Evolutionary conservation across 2,888 invertebrate species (phyloP), one percentile per base, ranked within the genome.

Genomic region (Gortyna flavago): DNA sequence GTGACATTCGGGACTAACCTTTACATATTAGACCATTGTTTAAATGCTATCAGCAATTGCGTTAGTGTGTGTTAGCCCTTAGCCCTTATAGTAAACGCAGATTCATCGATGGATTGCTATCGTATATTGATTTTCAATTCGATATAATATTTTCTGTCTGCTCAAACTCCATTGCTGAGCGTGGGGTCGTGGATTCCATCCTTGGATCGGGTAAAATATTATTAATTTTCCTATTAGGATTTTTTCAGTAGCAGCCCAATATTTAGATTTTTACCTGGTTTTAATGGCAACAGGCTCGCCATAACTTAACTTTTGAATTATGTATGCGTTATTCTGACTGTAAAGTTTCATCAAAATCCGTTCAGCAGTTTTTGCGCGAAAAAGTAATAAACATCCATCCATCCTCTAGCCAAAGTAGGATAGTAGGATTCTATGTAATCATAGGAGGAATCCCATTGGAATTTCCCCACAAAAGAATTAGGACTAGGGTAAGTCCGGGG

Each of bases 61-160:
- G 8, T 21, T 18, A 35, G 48, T 65, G 76, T 75, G 48, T 1
- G 4, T 18, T 13, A 2, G 1, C n/a, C 75, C 69, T 75, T 44
- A 54, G 8, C 11, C n/a, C 44, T 51, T 54, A 16, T 54, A 16
- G n/a, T n/a, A 35, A 62, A 69, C 29, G 32, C 29, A 62, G 18
- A 66, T 61, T 38, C 48, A 75, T 70, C 54, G 48, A 54, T 48
- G 76, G 54, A 54, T 38, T 35, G 66, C 32, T 61, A 3, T n/a
- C 6, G 25, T 62, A 41, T 61, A 61, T 41, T 21, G 59, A 70
- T 76, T 69, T 64, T 41, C 59, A 51, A 70, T 71, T 66, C 61
- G 54, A 74, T 13, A 32, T 35, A n/a, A 74, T 44, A 57, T 54
- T 72, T 32, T 51, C 32, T 44, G n/a, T 79, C 16, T 51, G 32